Evolutionary conservation across 2,797 vertebrate genomes (phyloP).

Genomic region (Manis crassicaudata): DNA sequence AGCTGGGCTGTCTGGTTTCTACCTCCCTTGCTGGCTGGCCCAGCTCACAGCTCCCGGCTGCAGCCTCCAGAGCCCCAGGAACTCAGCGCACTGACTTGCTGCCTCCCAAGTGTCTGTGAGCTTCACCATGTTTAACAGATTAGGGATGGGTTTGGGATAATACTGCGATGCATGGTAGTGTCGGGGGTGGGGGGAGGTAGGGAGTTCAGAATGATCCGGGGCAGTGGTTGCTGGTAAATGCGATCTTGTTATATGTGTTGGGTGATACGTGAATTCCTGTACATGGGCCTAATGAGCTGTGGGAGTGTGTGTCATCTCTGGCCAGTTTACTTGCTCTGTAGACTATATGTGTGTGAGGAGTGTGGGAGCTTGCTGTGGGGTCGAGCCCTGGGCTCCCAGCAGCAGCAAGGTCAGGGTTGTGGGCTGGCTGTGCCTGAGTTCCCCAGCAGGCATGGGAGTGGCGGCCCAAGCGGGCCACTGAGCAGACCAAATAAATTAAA

Average conservation of each 20-base stretch:
- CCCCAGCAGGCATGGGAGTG: constrained; percentile 1
- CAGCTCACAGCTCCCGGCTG: constrained; percentile 20
- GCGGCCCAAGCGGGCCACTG: neutral
- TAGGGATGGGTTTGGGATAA: constrained; percentile 55
- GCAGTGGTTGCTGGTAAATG: constrained; percentile 57
- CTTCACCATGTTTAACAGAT: constrained; percentile 57
- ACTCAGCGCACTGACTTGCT: constrained; percentile 64
- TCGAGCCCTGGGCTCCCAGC: neutral
- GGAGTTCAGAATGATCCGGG: neutral
- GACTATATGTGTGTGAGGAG: neutral
- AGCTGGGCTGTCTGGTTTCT: constrained; percentile 43
- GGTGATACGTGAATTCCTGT: constrained; percentile 59
- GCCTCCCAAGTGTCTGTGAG: neutral
- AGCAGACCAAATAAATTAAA: constrained; percentile 84
- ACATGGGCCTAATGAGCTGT: constrained; percentile 55
- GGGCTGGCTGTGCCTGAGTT: neutral
- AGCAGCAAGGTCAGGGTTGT: neutral
- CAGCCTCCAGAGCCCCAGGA: neutral
- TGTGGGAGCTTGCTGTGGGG: neutral
- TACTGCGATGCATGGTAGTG: constrained; percentile 8
- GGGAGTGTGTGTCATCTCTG: constrained; percentile 71
- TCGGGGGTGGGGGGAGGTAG: neutral
- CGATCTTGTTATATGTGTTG: neutral
- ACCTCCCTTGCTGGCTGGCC: neutral
- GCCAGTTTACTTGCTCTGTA: neutral